Conservation (phyloP, 2,113 vertebrate genomes). For the Perca flavescens region DNA sequence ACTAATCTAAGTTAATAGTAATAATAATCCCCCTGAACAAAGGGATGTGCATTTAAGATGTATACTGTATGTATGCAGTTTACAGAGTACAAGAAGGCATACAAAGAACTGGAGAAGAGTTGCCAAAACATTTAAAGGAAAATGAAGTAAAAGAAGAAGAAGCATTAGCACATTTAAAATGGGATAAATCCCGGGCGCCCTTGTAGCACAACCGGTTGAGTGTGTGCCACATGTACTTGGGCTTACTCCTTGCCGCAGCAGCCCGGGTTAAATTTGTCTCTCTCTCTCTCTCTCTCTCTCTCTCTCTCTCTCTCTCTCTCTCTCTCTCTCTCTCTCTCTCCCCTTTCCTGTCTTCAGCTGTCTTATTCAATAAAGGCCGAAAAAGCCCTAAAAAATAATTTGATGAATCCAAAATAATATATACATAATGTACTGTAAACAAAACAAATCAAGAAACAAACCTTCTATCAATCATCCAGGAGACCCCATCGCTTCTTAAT, state of each 20-base stretch:
- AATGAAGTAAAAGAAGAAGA: background rate
- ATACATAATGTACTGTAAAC: background rate
- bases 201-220: too few species aligned
- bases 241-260: too few species aligned
- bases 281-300: too few species aligned
- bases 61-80: background rate
- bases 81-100: background rate
- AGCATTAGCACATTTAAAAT: background rate
- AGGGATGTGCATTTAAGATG: background rate
- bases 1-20: background rate
- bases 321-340: too few species aligned
- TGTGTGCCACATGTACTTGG: too few species aligned
- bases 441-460: background rate
- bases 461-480: constrained; percentile 75
- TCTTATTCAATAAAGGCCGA: too few species aligned
- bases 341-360: too few species aligned
- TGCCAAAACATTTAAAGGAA: background rate
- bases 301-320: too few species aligned
- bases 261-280: too few species aligned
- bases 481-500: constrained; percentile 86
- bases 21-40: background rate
- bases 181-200: background rate
- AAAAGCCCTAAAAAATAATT: background rate
- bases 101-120: background rate
- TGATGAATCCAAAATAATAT: background rate